Evolutionary conservation across 2,113 vertebrate species (phyloP), one percentile per base, ranked within the genome.

Genomic region (Recurvirostra avosetta): DNA sequence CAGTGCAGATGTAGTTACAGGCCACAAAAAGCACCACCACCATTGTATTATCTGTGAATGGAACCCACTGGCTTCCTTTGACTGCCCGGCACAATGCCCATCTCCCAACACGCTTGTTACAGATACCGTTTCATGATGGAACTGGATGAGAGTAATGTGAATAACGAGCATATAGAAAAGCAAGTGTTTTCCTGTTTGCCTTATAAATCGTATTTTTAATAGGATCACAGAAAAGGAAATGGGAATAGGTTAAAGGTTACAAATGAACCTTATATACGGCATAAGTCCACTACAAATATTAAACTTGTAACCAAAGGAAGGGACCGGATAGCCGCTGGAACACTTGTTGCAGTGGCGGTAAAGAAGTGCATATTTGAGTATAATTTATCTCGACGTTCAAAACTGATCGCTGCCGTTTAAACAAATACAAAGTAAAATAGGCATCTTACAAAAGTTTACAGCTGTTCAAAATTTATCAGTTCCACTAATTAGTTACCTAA

Each of bases 1-100:
- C 84, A 92, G 50, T 53, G 74, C 87, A 93, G 92, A 82, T 83
- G 87, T 90, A 82, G 63, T 91, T 70, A 67, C 23, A 85, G 66
- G 71, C 52, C 87, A 80, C 87, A 70, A 8, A 96, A 91, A 73
- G 71, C 77, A 2, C 20, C 5, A 12, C 43, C 77, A 12, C 43
- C 77, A 71, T 45, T 88, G 62, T 94, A 14, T 79, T 38, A 26
- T 41, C 77, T 49, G 41, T 95, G 93, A 94, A 95, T 88, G 71
- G 73, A 26, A 91, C 22, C 27, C 12, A 6, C 89, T 89, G 6
- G 2, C 65, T 95, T n/a, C 58, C 52, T 87, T 45, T 72, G 76
- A 65, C 52, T 82, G 38, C 62, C 45, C 0, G 0, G 36, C 23
- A 53, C 89, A 90, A 76, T 18, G 78, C 70, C 81, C 6, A 9